phyloP scores from a whole-genome alignment of 2,113 vertebrate species.

The Leptocoma aspasia region DNA sequence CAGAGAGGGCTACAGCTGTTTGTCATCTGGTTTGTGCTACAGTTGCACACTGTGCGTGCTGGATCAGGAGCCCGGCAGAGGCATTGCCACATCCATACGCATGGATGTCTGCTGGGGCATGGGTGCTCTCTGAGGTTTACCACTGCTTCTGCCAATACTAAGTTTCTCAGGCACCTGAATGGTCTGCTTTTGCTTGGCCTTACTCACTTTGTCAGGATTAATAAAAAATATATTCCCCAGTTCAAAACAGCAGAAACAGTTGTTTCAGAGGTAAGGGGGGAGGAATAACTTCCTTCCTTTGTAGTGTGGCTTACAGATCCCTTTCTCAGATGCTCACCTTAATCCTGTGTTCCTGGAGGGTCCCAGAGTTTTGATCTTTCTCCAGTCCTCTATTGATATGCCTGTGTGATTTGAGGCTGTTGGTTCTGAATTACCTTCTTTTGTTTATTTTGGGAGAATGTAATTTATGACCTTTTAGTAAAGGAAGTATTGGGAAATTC shows the following conservation, averaged over 20 bases:
- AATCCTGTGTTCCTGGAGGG: neutral
- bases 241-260: neutral
- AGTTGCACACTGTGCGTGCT: rapidly evolving
- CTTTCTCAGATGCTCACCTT: neutral
- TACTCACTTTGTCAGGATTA: neutral
- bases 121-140: neutral
- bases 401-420: neutral
- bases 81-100: neutral
- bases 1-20: neutral
- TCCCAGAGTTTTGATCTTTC: neutral
- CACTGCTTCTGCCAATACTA: neutral
- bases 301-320: neutral
- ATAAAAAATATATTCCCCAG: neutral
- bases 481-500: neutral
- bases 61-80: neutral
- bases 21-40: neutral
- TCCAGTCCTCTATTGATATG: neutral
- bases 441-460: neutral
- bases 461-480: neutral
- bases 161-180: neutral
- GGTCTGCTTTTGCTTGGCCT: neutral
- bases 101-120: neutral
- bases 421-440: neutral
- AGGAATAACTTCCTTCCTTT: neutral
- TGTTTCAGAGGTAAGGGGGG: neutral